Conservation (phyloP, 2,113 vertebrate genomes). For the Cynocephalus volans region DNA sequence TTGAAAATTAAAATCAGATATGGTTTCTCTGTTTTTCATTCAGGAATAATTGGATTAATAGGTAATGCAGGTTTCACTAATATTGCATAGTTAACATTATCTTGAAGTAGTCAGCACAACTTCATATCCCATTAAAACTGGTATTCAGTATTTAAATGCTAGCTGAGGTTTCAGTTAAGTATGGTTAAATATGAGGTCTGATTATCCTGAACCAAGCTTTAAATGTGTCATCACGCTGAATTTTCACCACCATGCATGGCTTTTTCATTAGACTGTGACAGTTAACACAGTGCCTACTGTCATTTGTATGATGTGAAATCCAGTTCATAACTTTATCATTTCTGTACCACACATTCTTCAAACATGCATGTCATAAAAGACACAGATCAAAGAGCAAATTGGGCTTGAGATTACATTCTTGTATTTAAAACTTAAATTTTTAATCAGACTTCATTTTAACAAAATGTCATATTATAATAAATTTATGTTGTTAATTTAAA, state of each 20-base stretch:
- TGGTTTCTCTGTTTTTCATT: not conserved
- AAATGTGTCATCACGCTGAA: not conserved
- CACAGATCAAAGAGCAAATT: not conserved
- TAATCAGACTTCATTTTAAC: not conserved
- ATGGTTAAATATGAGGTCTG: not conserved
- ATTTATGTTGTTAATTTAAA: constrained; percentile 3
- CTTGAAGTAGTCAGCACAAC: not conserved
- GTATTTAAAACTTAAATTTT: not conserved
- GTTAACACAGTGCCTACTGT: not conserved
- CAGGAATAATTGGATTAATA: not conserved
- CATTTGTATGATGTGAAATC: not conserved
- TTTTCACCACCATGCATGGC: not conserved
- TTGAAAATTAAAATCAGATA: not conserved
- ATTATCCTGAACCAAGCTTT: not conserved
- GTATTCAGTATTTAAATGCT: not conserved
- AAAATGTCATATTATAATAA: not conserved
- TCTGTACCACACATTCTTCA: not conserved
- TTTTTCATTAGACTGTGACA: not conserved
- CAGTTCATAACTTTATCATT: not conserved
- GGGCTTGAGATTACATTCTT: not conserved
- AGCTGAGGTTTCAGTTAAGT: not conserved
- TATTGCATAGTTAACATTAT: not conserved
- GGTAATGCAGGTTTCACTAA: not conserved
- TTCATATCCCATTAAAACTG: constrained; percentile 39
- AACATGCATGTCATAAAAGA: not conserved